Percentiles rank a stretch among this genome's conserved stretches.
Evolutionary conservation across 2,888 invertebrate genomes (phyloP).

Genomic region (Drosophila pseudotalamancana): DNA sequence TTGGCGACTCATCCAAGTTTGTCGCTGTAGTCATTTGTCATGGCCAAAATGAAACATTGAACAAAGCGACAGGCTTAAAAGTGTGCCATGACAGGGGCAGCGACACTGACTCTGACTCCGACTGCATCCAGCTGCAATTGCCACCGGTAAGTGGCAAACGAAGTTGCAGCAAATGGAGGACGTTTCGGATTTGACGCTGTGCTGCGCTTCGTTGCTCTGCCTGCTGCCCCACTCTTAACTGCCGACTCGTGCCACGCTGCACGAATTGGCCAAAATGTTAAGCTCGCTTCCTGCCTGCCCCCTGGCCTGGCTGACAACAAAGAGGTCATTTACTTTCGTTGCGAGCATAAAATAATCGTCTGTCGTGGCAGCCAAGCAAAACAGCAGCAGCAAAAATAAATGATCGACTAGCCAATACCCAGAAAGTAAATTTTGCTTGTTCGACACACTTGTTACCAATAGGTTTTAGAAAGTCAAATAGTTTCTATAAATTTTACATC

Average conservation of each 20-base stretch:
- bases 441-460: too few relatives aligned
- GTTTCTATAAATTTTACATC: too few relatives aligned
- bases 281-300: constrained; percentile 40
- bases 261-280: constrained; percentile 63
- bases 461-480: too few relatives aligned
- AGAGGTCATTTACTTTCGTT: constrained; percentile 78
- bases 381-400: constrained; percentile 30
- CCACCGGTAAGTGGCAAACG: constrained; percentile 58
- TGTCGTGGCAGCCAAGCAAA: constrained; percentile 53
- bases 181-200: constrained; percentile 69
- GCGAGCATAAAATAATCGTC: constrained; percentile 75
- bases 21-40: constrained; percentile 75
- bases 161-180: constrained; percentile 60
- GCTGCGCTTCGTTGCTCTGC: constrained; percentile 55
- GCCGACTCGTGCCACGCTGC: constrained; percentile 59
- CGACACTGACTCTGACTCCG: constrained; percentile 13
- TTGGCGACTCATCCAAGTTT: constrained; percentile 46
- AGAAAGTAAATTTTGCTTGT: too few relatives aligned
- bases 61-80: constrained; percentile 56
- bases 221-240: constrained; percentile 32
- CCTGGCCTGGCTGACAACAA: constrained; percentile 62
- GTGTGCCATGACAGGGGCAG: constrained; percentile 63
- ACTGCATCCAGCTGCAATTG: constrained; percentile 4
- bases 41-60: constrained; percentile 50
- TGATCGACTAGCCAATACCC: not conserved